Conservation (phyloP, 2,113 vertebrate genomes). For the Calyptomena viridis region DNA sequence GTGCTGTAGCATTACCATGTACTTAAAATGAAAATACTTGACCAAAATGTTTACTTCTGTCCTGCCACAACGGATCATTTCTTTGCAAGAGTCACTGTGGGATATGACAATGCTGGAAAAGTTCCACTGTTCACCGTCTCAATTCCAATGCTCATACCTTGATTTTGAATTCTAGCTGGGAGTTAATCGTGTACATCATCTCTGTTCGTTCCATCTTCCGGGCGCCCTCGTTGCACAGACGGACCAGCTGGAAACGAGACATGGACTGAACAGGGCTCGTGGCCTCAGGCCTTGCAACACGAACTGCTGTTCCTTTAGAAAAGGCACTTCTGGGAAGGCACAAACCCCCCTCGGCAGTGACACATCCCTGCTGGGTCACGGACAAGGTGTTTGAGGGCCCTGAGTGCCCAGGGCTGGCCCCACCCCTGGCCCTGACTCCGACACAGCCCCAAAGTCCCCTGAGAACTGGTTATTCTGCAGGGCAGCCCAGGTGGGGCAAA, state of each 20-base stretch:
- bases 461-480: fast-evolving
- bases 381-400: fast-evolving
- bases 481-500: background rate
- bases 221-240: constrained; percentile 95
- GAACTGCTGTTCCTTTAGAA: background rate
- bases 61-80: too few species aligned
- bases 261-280: background rate
- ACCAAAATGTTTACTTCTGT: background rate
- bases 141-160: constrained; percentile 77
- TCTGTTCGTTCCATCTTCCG: constrained; percentile 96
- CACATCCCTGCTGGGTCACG: background rate
- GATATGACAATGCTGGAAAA: fast-evolving
- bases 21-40: background rate
- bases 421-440: fast-evolving
- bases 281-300: background rate
- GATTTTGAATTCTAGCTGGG: constrained; percentile 96
- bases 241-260: constrained; percentile 81
- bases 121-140: too few species aligned
- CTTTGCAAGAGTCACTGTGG: background rate
- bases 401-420: background rate
- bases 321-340: background rate
- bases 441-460: background rate
- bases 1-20: background rate
- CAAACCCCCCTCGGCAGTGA: background rate
- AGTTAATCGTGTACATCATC: constrained; percentile 98